phyloP scores from a whole-genome alignment of 2,888 invertebrate genomes.

The Drosophila fulvimacula region DNA sequence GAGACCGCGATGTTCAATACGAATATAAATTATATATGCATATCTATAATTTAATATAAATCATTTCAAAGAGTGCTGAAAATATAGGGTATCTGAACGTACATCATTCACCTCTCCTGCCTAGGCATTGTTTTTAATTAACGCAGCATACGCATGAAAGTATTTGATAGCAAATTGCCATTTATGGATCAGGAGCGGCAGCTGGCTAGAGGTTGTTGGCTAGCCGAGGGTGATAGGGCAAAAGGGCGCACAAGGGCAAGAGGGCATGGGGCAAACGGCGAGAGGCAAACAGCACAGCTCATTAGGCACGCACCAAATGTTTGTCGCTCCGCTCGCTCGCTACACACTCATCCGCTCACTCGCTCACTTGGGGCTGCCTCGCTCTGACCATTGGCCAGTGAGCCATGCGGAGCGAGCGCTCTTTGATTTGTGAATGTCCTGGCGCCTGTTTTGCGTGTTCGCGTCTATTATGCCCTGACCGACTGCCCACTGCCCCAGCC shows the following conservation, averaged over 20 bases:
- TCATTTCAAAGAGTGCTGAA: background rate
- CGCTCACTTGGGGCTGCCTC: background rate
- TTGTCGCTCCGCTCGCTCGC: constrained; percentile 40
- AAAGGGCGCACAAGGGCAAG: background rate
- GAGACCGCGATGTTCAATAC: background rate
- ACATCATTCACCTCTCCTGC: background rate
- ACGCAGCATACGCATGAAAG: constrained; percentile 57
- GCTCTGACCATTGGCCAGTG: constrained; percentile 55
- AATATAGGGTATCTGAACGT: constrained; percentile 4
- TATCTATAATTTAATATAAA: too few relatives aligned
- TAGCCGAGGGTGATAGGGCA: constrained; percentile 11
- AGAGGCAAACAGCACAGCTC: constrained; percentile 66
- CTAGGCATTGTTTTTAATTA: constrained; percentile 66
- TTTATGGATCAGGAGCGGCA: background rate
- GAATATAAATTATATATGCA: background rate
- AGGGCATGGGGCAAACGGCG: background rate
- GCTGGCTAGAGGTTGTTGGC: background rate
- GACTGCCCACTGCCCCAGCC: background rate
- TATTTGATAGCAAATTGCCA: constrained; percentile 30
- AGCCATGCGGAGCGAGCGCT: constrained; percentile 56
- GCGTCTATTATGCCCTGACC: constrained; percentile 16
- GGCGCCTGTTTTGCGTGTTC: constrained; percentile 52
- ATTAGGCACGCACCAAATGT: constrained; percentile 77
- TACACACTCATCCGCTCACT: background rate
- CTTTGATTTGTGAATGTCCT: constrained; percentile 66